A percentile compares a stretch with the other conserved stretches of the same genome.
Evolutionary conservation across 2,797 vertebrate genomes (phyloP).

Genomic region (Bradypodion ventrale): DNA sequence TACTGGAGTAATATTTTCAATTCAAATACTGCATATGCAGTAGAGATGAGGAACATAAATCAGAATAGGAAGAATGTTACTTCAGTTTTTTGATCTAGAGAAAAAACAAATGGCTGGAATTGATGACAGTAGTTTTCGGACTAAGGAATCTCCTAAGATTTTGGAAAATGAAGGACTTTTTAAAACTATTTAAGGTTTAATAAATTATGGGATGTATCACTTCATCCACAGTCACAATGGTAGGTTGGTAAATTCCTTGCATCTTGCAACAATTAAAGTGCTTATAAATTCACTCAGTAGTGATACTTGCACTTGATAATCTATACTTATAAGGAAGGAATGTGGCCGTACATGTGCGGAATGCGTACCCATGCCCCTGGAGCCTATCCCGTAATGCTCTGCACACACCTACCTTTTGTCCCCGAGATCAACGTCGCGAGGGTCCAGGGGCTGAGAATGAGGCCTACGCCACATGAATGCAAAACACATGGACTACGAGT

Average conservation of each 20-base stretch:
- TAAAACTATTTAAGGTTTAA: not conserved
- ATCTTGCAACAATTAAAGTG: not conserved
- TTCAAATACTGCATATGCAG: not conserved
- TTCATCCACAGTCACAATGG: not conserved
- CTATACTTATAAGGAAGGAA: too few species aligned
- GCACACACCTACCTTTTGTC: too few species aligned
- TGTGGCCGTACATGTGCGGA: too few species aligned
- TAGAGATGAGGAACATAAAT: not conserved
- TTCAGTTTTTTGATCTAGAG: not conserved
- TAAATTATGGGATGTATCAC: not conserved
- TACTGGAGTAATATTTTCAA: constrained; percentile 23
- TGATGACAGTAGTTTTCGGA: not conserved
- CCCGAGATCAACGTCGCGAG: too few species aligned
- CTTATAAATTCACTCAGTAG: not conserved
- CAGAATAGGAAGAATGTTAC: not conserved
- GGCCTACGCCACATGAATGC: too few species aligned
- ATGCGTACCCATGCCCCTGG: too few species aligned
- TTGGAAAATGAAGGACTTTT: not conserved
- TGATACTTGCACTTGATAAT: not conserved
- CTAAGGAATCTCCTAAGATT: not conserved
- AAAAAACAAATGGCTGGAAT: too few species aligned
- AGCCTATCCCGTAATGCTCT: too few species aligned
- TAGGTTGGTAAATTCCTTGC: not conserved
- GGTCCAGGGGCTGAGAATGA: too few species aligned
- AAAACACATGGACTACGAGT: too few species aligned